Conservation (phyloP, 2,113 vertebrate genomes). For the Rhinolophus ferrumequinum region DNA sequence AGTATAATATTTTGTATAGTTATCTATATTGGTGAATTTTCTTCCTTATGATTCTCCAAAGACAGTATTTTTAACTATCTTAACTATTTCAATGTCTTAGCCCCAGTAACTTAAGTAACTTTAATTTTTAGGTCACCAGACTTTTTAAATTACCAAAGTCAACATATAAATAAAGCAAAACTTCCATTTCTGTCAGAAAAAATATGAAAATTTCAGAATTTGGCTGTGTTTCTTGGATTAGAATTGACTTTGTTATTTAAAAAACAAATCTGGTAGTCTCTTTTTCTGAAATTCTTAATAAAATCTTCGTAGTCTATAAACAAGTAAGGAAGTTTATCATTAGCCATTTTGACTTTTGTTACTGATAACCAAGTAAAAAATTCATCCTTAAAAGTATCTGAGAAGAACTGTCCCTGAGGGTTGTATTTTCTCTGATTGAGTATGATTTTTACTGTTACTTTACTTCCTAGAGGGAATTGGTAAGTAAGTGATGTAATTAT, state of each 20-base stretch:
- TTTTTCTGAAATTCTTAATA: conserved; percentile 11
- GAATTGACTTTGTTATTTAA: background rate
- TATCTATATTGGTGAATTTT: background rate
- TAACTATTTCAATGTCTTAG: background rate
- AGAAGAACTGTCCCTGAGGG: background rate
- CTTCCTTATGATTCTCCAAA: background rate
- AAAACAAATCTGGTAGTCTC: background rate
- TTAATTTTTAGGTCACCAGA: background rate
- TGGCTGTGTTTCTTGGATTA: background rate
- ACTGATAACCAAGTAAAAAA: background rate
- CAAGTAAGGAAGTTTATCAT: background rate
- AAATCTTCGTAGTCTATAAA: background rate
- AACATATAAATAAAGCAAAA: background rate
- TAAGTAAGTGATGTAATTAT: background rate
- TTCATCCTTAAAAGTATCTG: background rate
- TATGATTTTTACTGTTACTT: background rate
- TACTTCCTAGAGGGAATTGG: background rate
- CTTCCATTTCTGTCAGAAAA: background rate
- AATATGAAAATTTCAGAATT: background rate
- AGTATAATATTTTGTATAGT: conserved; percentile 75
- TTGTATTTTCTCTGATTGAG: background rate
- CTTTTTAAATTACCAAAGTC: background rate
- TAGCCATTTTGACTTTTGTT: background rate
- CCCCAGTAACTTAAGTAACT: background rate
- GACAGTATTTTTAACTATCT: background rate